Conservation (phyloP, 2,888 invertebrate genomes). For the Drosophila dives region DNA sequence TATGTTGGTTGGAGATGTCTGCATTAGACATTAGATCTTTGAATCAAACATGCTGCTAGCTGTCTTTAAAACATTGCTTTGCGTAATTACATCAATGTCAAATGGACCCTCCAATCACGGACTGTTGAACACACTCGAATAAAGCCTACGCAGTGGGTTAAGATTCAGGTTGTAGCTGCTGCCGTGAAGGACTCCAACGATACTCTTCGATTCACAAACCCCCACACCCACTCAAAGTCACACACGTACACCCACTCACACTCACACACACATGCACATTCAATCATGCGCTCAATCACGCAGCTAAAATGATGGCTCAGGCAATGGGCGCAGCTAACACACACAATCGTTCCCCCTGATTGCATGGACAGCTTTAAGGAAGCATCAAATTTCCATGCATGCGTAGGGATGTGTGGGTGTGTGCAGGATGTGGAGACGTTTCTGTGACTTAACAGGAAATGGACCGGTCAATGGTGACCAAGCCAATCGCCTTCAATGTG, state of each 20-base stretch:
- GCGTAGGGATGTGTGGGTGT: constrained; percentile 12
- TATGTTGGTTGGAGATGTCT: background rate
- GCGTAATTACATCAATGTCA: constrained; percentile 52
- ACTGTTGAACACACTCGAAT: constrained; percentile 42
- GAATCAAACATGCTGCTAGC: constrained; percentile 16
- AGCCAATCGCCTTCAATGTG: constrained; percentile 56
- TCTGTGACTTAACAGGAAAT: constrained; percentile 39
- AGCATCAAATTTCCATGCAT: constrained; percentile 23
- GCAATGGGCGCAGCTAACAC: constrained; percentile 31
- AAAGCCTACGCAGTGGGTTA: constrained; percentile 26
- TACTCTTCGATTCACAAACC: constrained; percentile 5
- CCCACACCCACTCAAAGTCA: constrained; percentile 7
- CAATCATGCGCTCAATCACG: constrained; percentile 74
- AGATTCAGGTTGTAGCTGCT: constrained; percentile 3
- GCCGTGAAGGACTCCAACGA: background rate
- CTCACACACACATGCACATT: constrained; percentile 39
- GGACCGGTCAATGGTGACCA: constrained; percentile 27
- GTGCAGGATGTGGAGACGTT: constrained; percentile 13
- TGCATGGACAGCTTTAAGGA: constrained; percentile 69
- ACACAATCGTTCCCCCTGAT: constrained; percentile 76
- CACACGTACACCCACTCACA: constrained; percentile 20
- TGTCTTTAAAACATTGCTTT: constrained; percentile 27
- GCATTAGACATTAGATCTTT: constrained; percentile 2
- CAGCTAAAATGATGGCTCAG: constrained; percentile 55
- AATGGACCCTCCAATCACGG: constrained; percentile 51